A percentile compares a stretch with the other conserved stretches of the same genome.
These are phyloP conservation scores for Hippocampus barbouri DNA, from an alignment of 2,113 vertebrate genomes.

Conservation along the genomic window DNA sequence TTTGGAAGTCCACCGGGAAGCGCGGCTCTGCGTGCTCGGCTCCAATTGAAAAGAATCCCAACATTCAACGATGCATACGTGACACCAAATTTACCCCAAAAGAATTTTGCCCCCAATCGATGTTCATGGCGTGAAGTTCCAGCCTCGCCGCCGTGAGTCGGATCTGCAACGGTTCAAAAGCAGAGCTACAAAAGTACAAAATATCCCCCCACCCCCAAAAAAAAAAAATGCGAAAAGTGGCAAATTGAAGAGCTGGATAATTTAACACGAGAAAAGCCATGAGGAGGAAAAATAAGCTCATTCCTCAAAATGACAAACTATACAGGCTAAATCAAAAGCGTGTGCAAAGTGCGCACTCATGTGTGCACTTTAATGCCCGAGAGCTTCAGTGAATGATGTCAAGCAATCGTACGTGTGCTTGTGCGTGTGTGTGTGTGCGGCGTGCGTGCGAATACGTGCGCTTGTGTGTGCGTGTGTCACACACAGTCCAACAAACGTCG, in stretches of 20 bases:
- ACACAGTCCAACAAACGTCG: conserved; percentile 25
- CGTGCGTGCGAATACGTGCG: background rate
- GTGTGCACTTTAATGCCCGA: conserved; percentile 42
- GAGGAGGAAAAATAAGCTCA: conserved; percentile 9
- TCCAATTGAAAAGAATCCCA: background rate
- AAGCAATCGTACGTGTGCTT: conserved; percentile 5
- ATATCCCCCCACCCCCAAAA: background rate
- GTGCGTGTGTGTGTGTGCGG: conserved; percentile 19
- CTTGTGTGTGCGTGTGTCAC: background rate
- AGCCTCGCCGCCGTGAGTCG: background rate
- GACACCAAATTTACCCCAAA: background rate
- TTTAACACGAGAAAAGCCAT: conserved; percentile 15
- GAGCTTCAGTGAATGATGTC: conserved; percentile 22
- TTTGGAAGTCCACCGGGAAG: too few relatives aligned
- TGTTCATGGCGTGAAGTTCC: background rate
- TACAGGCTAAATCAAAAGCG: background rate
- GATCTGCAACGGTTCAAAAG: background rate
- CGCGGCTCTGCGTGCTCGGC: too few relatives aligned
- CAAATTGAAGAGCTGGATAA: conserved; percentile 8
- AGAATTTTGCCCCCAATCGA: background rate
- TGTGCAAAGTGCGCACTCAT: conserved; percentile 51
- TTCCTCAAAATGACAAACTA: background rate
- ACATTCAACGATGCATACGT: background rate
- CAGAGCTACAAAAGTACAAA: background rate
- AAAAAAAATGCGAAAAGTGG: background rate